Evolutionary conservation across 2,888 invertebrate species (phyloP).

Genomic region (Thecophora atra): DNA sequence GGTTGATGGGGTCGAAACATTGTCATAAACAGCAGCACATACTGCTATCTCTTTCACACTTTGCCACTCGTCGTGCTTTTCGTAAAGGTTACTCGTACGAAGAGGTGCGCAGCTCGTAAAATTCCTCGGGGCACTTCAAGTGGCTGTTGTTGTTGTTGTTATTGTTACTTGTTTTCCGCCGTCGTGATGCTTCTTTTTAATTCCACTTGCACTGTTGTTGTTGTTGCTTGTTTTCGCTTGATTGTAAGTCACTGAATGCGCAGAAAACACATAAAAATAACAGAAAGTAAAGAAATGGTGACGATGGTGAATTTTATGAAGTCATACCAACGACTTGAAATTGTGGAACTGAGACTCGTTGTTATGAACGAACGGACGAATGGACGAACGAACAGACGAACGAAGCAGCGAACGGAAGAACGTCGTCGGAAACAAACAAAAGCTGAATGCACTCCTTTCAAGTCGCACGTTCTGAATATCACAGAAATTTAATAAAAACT

Average conservation of each 20-base stretch:
- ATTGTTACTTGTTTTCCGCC: constrained; percentile 30
- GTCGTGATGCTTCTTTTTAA: no score
- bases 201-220: constrained; percentile 45
- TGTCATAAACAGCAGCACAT: constrained; percentile 14
- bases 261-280: neutral
- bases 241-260: neutral
- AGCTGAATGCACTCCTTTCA: neutral
- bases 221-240: constrained; percentile 31
- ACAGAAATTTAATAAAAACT: constrained; percentile 62
- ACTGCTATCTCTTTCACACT: neutral
- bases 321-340: constrained; percentile 30
- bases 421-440: neutral
- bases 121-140: neutral
- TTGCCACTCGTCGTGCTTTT: neutral
- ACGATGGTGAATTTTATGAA: constrained; percentile 30
- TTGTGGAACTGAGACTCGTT: constrained; percentile 27
- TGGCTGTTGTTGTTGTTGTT: constrained; percentile 43
- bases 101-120: constrained; percentile 26
- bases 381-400: neutral
- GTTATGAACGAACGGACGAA: neutral
- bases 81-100: neutral
- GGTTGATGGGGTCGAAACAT: constrained; percentile 5
- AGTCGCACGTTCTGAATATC: constrained; percentile 37
- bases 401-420: constrained; percentile 1
- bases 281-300: constrained; percentile 4